Evolutionary conservation across 2,113 vertebrate genomes (phyloP).

Genomic region (Hydropotes inermis): DNA sequence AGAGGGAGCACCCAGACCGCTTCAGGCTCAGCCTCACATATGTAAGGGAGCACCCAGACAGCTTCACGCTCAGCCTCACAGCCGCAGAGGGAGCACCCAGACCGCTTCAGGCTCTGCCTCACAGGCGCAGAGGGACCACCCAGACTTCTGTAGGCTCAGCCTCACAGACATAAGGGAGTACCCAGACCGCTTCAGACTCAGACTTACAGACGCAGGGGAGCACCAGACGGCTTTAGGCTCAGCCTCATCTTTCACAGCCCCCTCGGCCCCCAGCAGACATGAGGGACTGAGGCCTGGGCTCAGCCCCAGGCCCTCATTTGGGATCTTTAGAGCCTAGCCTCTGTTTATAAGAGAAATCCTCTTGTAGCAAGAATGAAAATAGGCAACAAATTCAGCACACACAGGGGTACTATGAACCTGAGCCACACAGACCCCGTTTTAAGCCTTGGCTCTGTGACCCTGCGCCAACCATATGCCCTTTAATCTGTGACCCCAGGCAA

Average conservation of each 20-base stretch:
- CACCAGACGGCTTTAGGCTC: neutral
- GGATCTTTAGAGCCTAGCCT: neutral
- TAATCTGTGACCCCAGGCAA: neutral
- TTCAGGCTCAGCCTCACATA: neutral
- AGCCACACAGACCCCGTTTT: neutral
- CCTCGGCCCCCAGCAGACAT: neutral
- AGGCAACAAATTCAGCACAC: neutral
- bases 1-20: neutral
- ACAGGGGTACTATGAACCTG: neutral
- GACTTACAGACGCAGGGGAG: no score
- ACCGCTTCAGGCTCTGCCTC: fast-evolving
- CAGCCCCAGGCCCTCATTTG: neutral
- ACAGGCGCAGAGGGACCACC: no score
- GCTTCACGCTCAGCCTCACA: fast-evolving
- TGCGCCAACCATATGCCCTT: neutral
- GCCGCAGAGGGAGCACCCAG: no score
- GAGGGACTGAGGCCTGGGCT: neutral
- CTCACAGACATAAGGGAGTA: no score
- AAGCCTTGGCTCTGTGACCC: neutral
- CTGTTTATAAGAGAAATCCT: neutral
- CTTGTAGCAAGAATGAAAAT: neutral
- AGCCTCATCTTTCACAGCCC: neutral
- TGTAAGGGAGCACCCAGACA: fast-evolving
- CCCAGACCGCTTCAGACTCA: no score
- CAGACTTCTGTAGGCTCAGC: no score